Evolutionary conservation across 53 echinoderm and acorn worm genomes (phyloP), one percentile per base, ranked within the genome.

Genomic region (Actinopyga echinites): DNA sequence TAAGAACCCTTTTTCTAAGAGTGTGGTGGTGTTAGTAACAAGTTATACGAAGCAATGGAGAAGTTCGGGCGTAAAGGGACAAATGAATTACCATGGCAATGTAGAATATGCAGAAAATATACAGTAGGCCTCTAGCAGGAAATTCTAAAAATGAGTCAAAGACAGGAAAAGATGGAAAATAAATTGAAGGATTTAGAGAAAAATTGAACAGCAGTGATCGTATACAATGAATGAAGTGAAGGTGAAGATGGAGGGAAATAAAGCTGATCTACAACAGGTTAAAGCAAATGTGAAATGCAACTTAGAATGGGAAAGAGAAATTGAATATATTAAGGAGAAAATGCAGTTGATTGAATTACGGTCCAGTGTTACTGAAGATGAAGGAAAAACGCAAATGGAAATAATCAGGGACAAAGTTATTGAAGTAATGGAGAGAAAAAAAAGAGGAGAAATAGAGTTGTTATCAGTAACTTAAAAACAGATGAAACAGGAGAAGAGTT

Each of bases 191-290:
- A n/a, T n/a, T n/a, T n/a, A n/a, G n/a, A n/a, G n/a, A n/a, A n/a
- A 61, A 61, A 61, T 1, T 1, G 62, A 2, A 61, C 12, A 1
- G 62, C 0, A 1, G 62, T 61, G 62, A 61, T 29, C 4, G 62
- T 4, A 10, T 65, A 65, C 26, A 65, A 65, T 65, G 30, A 65
- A 64, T 64, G 65, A 64, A 64, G 65, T 64, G 65, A 29, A 65
- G 65, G 65, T 0, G 29, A 65, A 65, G 65, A 30, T 65, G 65
- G 65, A 65, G 28, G 65, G 4, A 30, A 65, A 65, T 65, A 65
- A 65, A 65, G 65, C 6, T 29, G 32, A 29, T 8, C 32, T 65
- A 8, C 30, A 65, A 65, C 65, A 65, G 30, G 0, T 65, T 8
- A 65, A 6, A 30, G 30, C 65, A 31, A 65, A 65, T 65, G 65